Evolutionary conservation across 2,113 vertebrate genomes (phyloP).

Genomic region (Ahaetulla prasina): DNA sequence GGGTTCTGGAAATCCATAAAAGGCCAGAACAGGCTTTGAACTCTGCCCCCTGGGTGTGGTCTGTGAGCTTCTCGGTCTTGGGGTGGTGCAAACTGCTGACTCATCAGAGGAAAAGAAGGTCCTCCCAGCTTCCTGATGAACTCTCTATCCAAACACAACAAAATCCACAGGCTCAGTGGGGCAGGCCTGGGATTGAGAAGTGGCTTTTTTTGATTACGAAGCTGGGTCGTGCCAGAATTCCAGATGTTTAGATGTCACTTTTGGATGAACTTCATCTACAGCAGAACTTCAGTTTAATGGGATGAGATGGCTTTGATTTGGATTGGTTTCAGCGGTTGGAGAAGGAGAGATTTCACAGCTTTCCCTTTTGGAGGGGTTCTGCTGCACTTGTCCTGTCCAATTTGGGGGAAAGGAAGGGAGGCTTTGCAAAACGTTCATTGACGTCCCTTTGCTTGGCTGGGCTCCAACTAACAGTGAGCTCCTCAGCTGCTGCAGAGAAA

Average conservation of each 20-base stretch:
- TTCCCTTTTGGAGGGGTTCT: neutral
- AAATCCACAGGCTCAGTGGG: slow-evolving; percentile 30
- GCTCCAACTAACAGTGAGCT: neutral
- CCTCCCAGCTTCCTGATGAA: slow-evolving; percentile 48
- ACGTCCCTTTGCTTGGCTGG: neutral
- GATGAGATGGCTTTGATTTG: slow-evolving; percentile 47
- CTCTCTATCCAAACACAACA: slow-evolving; percentile 44
- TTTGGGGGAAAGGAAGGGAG: neutral
- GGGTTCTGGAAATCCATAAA: neutral
- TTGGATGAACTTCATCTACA: slow-evolving; percentile 24
- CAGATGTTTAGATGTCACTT: slow-evolving; percentile 36
- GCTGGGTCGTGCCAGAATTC: slow-evolving; percentile 44
- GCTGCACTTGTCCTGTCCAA: neutral
- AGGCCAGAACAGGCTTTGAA: neutral
- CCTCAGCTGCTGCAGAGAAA: neutral
- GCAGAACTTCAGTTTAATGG: slow-evolving; percentile 55
- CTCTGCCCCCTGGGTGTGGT: slow-evolving; percentile 27
- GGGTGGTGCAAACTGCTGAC: slow-evolving; percentile 40
- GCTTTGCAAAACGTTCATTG: neutral
- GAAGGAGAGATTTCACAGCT: neutral
- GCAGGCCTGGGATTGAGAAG: slow-evolving; percentile 19
- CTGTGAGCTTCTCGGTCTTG: neutral
- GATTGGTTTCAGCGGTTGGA: neutral
- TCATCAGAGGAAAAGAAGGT: slow-evolving; percentile 37
- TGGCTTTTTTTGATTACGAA: slow-evolving; percentile 51